These are phyloP conservation scores for Choristoneura fumiferana DNA, from an alignment of 1,140 invertebrate species.

Conservation along the genomic window DNA sequence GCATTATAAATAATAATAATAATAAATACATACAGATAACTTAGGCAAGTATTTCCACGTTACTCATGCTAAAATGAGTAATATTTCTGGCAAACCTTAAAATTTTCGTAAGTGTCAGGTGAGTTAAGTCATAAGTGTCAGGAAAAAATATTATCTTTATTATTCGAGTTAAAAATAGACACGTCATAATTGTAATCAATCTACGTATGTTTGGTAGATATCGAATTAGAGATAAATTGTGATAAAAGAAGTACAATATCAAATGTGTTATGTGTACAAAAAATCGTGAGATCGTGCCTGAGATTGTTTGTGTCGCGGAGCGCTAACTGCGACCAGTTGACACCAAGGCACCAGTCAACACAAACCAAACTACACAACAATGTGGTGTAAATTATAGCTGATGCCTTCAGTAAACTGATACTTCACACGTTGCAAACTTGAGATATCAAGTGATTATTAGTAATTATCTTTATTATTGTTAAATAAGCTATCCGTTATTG, in stretches of 20 bases:
- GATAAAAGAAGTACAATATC: constrained; percentile 24
- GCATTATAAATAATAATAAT: no score
- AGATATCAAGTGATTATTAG: constrained; percentile 65
- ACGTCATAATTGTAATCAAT: constrained; percentile 17
- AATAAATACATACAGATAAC: no score
- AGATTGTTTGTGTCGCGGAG: constrained; percentile 50
- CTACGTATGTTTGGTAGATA: constrained; percentile 15
- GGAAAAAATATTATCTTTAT: constrained; percentile 8
- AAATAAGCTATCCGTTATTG: background rate
- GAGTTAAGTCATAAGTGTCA: background rate
- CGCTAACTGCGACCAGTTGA: constrained; percentile 40
- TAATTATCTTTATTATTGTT: constrained; percentile 20
- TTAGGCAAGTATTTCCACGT: no score
- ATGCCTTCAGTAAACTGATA: constrained; percentile 59
- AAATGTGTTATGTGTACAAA: constrained; percentile 27
- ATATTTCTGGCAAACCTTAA: no score
- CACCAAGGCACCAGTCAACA: constrained; percentile 34
- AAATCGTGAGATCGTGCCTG: constrained; percentile 24
- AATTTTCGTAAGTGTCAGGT: background rate
- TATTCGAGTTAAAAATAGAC: constrained; percentile 14
- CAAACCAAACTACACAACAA: constrained; percentile 32
- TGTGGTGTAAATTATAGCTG: constrained; percentile 53
- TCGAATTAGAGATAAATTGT: constrained; percentile 16
- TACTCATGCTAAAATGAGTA: no score
- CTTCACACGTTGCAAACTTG: constrained; percentile 42